phyloP scores from a whole-genome alignment of 2,113 vertebrate species.

The Bubo blakistoni region DNA sequence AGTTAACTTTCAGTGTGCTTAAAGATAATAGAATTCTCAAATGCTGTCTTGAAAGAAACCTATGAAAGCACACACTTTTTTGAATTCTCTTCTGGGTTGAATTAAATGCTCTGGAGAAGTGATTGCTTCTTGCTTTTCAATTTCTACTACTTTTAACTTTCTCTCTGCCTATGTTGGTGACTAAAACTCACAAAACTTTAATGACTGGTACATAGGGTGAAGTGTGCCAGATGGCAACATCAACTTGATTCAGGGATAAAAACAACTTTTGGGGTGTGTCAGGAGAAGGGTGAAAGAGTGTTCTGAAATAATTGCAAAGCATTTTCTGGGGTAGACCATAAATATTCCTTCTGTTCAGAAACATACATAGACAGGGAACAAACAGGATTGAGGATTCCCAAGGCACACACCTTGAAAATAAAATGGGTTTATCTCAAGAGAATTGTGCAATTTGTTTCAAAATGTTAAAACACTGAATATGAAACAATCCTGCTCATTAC shows the following conservation, averaged over 20 bases:
- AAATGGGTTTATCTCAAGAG: not conserved
- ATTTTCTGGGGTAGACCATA: not conserved
- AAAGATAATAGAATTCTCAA: not conserved
- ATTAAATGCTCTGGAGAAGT: not conserved
- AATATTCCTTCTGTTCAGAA: not conserved
- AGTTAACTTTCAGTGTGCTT: not conserved
- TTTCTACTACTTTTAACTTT: not conserved
- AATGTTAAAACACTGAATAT: not conserved
- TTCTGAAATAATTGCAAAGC: not conserved
- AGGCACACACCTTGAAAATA: not conserved
- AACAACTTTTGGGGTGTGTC: not conserved
- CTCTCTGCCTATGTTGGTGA: not conserved
- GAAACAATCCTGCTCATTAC: not conserved
- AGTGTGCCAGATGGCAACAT: not conserved
- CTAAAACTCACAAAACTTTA: not conserved
- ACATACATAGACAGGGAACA: not conserved
- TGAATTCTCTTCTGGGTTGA: not conserved
- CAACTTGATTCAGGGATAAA: not conserved
- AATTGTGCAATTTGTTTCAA: not conserved
- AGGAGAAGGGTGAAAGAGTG: not conserved
- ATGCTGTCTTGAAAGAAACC: not conserved
- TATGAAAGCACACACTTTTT: not conserved
- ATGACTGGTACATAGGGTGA: fast-evolving
- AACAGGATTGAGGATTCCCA: not conserved
- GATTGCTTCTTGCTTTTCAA: not conserved